A percentile compares a stretch with the other conserved stretches of the same genome.
phyloP scores from a whole-genome alignment of 2,888 invertebrate species.

The Ariolimax columbianus region DNA sequence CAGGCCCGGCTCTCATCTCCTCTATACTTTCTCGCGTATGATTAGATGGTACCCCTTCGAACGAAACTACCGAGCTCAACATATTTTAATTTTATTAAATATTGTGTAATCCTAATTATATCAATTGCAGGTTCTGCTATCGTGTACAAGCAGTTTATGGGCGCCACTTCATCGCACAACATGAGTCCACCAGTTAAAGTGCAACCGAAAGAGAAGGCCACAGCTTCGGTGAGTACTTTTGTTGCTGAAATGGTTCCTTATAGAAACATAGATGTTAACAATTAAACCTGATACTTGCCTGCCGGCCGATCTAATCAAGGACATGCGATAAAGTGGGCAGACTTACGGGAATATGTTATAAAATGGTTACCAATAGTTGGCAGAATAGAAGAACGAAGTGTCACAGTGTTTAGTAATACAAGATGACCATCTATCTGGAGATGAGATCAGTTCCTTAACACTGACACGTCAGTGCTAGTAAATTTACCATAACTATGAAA shows the following conservation, averaged over 20 bases:
- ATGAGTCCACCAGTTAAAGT: constrained; percentile 67
- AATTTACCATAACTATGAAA: no score
- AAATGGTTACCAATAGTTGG: no score
- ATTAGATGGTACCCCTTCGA: constrained; percentile 24
- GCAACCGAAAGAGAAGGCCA: constrained; percentile 64
- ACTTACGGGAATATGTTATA: no score
- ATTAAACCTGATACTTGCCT: no score
- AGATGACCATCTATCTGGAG: no score
- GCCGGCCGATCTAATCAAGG: no score
- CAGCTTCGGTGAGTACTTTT: constrained; percentile 63
- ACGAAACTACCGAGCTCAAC: neutral
- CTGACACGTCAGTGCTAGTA: no score
- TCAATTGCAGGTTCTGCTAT: constrained; percentile 49
- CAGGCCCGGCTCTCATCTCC: neutral
- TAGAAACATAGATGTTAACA: neutral
- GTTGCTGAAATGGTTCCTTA: neutral
- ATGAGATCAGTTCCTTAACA: no score
- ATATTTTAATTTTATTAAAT: constrained; percentile 2
- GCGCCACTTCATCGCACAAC: constrained; percentile 68
- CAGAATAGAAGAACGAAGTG: no score
- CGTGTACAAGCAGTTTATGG: constrained; percentile 64
- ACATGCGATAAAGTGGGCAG: no score
- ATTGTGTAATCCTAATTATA: constrained; percentile 41
- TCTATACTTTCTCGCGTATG: constrained; percentile 22
- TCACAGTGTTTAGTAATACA: no score